Evolutionary conservation across 2,888 invertebrate species (phyloP).

Genomic region (Drosophila nr. perissopoda): DNA sequence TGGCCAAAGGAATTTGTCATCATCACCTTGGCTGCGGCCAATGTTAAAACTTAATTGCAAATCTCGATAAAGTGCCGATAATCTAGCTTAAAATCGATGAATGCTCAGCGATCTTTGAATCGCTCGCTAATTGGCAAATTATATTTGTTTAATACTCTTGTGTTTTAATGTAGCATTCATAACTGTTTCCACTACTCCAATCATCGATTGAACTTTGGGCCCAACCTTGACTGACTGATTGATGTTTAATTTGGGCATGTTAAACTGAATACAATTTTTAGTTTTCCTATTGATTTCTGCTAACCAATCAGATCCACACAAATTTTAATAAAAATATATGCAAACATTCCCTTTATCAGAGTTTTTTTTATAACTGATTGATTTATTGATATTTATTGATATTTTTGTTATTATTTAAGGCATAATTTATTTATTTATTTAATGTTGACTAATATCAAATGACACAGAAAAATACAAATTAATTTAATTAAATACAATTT

Average conservation of each 20-base stretch:
- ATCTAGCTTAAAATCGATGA: conserved; percentile 21
- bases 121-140: background rate
- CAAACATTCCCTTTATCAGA: background rate
- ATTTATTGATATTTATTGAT: background rate
- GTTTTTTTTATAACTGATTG: background rate
- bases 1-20: conserved; percentile 36
- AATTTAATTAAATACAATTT: background rate
- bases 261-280: too few species aligned
- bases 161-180: conserved; percentile 10
- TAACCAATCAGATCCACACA: too few species aligned
- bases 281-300: background rate
- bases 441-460: background rate
- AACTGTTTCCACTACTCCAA: background rate
- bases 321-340: background rate
- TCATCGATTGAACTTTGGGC: background rate
- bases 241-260: background rate
- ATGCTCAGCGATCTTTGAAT: conserved; percentile 3
- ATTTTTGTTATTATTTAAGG: background rate
- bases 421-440: background rate
- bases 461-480: background rate
- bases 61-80: conserved; percentile 22
- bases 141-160: background rate
- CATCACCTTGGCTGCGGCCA: conserved; percentile 37
- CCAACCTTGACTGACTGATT: background rate
- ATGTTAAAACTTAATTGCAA: conserved; percentile 39